Evolutionary conservation across 2,797 vertebrate genomes (phyloP).

Genomic region (Alca torda): DNA sequence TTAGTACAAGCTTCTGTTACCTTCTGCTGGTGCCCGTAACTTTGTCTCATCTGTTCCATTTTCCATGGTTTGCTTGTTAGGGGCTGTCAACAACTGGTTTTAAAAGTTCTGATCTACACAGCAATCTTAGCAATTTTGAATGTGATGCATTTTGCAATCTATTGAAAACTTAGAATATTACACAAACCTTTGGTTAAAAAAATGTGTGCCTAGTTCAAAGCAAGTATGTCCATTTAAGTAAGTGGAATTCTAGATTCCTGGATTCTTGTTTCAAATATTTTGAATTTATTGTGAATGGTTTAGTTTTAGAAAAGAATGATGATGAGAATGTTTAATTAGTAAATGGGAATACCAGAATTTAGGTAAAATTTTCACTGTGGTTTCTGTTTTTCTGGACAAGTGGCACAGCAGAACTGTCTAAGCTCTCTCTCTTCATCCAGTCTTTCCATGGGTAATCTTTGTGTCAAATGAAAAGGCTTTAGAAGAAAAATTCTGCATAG

Average conservation of each 20-base stretch:
- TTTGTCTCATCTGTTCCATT: neutral
- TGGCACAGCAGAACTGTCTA: neutral
- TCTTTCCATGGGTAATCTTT: neutral
- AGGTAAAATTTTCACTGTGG: neutral
- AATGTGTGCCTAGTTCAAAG: neutral
- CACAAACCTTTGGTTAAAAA: neutral
- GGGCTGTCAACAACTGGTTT: neutral
- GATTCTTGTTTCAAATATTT: neutral
- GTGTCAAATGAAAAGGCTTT: neutral
- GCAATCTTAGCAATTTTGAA: neutral
- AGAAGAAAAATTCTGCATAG: conserved; percentile 26
- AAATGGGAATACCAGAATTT: neutral
- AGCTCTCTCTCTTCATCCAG: neutral
- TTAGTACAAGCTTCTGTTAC: neutral
- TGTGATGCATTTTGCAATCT: neutral
- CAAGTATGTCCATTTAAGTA: neutral
- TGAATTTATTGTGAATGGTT: neutral
- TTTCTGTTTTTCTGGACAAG: neutral
- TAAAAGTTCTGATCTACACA: neutral
- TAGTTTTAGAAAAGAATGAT: neutral
- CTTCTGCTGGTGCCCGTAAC: neutral
- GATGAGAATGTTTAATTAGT: neutral
- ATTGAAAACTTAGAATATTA: neutral
- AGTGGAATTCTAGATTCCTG: neutral
- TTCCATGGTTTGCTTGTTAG: neutral